Evolutionary conservation across 2,797 vertebrate species (phyloP).

Genomic region (Dermochelys coriacea): DNA sequence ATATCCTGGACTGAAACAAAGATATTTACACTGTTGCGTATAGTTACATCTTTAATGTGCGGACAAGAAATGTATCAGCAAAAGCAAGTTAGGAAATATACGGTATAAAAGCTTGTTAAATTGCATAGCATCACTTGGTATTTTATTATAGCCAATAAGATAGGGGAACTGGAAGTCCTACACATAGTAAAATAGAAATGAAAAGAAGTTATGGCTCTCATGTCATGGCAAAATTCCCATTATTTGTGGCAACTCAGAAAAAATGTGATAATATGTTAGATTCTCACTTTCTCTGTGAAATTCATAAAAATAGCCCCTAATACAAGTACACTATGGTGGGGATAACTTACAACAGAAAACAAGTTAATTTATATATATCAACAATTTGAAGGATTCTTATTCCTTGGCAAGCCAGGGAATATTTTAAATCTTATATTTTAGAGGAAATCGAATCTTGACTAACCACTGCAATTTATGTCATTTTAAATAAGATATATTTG

Average conservation of each 20-base stretch:
- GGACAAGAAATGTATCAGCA: slow-evolving; percentile 63
- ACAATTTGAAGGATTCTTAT: slow-evolving; percentile 83
- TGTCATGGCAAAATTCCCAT: slow-evolving; percentile 42
- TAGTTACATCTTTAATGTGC: slow-evolving; percentile 61
- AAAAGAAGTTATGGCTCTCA: slow-evolving; percentile 4
- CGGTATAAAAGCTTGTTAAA: slow-evolving; percentile 40
- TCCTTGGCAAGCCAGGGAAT: slow-evolving; percentile 82
- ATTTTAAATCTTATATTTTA: slow-evolving; percentile 87
- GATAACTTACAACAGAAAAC: slow-evolving; percentile 82
- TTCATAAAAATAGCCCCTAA: slow-evolving; percentile 77
- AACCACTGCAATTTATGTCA: slow-evolving; percentile 88
- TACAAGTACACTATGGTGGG: slow-evolving; percentile 66
- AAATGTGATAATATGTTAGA: slow-evolving; percentile 52
- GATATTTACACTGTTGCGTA: slow-evolving; percentile 61
- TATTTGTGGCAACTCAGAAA: slow-evolving; percentile 53
- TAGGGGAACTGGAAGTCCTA: slow-evolving; percentile 31
- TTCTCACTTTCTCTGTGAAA: slow-evolving; percentile 68
- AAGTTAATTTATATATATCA: slow-evolving; percentile 84
- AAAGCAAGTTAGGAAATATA: slow-evolving; percentile 55
- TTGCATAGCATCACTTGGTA: slow-evolving; percentile 5
- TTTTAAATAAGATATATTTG: slow-evolving; percentile 89
- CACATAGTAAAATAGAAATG: slow-evolving; percentile 33
- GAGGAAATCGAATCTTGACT: slow-evolving; percentile 87
- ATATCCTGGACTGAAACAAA: slow-evolving; percentile 75
- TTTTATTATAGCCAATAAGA: slow-evolving; percentile 36